phyloP scores from a whole-genome alignment of 2,113 vertebrate species.

The Puntigrus tetrazona region DNA sequence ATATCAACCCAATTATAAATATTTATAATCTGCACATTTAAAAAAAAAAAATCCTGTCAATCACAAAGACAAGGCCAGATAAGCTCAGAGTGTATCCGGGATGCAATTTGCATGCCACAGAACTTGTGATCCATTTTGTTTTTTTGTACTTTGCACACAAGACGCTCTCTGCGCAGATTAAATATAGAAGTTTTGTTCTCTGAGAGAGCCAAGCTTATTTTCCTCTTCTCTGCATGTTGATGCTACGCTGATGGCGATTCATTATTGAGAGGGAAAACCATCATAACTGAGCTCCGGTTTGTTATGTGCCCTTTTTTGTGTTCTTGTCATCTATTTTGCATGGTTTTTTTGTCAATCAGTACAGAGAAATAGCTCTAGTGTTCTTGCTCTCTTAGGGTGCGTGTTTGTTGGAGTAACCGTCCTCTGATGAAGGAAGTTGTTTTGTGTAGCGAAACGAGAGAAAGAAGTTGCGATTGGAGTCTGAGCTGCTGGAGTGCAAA shows the following conservation, averaged over 20 bases:
- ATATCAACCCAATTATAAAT: conserved; percentile 84
- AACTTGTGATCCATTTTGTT: conserved; percentile 68
- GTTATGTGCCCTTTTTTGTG: conserved; percentile 72
- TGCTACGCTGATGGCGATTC: conserved; percentile 77
- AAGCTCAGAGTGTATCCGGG: conserved; percentile 69
- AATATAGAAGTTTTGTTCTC: conserved; percentile 83
- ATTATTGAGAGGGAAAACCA: conserved; percentile 80
- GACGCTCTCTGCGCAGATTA: conserved; percentile 76
- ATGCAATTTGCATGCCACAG: conserved; percentile 77
- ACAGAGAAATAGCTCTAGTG: conserved; percentile 42
- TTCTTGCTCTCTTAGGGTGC: conserved; percentile 13
- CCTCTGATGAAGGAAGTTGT: conserved; percentile 31
- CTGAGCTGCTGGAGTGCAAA: background rate
- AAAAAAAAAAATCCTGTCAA: conserved; percentile 75
- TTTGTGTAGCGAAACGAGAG: conserved; percentile 14
- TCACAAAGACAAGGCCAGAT: conserved; percentile 74
- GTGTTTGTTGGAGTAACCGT: conserved; percentile 47
- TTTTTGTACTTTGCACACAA: conserved; percentile 74
- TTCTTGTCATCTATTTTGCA: conserved; percentile 81
- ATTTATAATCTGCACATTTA: conserved; percentile 80
- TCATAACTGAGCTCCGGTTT: conserved; percentile 75
- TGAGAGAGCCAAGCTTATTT: conserved; percentile 69
- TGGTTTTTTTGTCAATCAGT: conserved; percentile 74
- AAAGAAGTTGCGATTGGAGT: conserved; percentile 28
- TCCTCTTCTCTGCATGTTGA: conserved; percentile 68